Percentiles rank a stretch among this genome's conserved stretches.
Conservation (phyloP, 1,140 invertebrate species). For the Musca vetustissima region DNA sequence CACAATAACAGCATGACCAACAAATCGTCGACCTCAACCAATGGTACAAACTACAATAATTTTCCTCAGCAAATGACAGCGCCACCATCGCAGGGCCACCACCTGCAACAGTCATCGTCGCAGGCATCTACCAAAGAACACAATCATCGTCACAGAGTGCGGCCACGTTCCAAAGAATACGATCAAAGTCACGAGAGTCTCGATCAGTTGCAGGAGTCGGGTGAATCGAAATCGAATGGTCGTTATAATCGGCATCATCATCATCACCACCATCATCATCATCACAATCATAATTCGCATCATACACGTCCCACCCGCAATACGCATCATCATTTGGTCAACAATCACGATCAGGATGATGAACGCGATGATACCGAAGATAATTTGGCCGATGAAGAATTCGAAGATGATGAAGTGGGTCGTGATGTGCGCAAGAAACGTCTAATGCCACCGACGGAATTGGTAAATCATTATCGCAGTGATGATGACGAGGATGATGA, state of each 20-base stretch:
- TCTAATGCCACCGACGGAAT: conserved; percentile 1
- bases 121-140: conserved; percentile 33
- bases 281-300: conserved; percentile 33
- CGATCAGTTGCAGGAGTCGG: conserved; percentile 36
- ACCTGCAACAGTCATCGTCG: conserved; percentile 2
- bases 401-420: conserved; percentile 52
- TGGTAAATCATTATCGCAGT: conserved; percentile 7
- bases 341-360: conserved; percentile 21
- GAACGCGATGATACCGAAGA: conserved; percentile 53
- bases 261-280: conserved; percentile 42
- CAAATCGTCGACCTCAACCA: conserved; percentile 27
- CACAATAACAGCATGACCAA: conserved; percentile 9
- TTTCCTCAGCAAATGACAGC: neutral
- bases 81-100: neutral
- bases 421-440: conserved; percentile 51
- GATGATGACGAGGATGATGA: neutral
- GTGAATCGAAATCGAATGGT: conserved; percentile 30
- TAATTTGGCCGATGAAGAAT: conserved; percentile 53
- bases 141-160: conserved; percentile 41
- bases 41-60: conserved; percentile 27
- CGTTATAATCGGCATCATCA: conserved; percentile 41
- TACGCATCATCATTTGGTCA: conserved; percentile 33
- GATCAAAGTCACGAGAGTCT: conserved; percentile 50
- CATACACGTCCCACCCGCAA: conserved; percentile 38
- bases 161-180: conserved; percentile 49